These are phyloP conservation scores for Eupleurogrammus muticus DNA, from an alignment of 2,797 vertebrate genomes.

Conservation along the genomic window DNA sequence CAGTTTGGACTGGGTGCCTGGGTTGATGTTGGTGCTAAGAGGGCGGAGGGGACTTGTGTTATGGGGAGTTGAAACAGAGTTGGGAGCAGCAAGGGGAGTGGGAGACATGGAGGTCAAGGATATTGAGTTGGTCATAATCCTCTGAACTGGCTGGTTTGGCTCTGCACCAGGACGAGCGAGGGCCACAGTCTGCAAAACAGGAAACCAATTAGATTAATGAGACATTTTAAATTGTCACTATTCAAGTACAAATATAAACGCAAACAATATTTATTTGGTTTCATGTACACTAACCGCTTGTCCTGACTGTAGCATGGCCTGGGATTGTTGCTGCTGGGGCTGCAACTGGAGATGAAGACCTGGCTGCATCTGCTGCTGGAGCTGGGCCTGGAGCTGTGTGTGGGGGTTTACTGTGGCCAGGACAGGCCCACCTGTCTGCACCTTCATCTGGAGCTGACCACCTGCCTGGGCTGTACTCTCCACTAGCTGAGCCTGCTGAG, in stretches of 20 bases:
- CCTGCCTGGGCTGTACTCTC: conserved; percentile 81
- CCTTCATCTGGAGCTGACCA: conserved; percentile 85
- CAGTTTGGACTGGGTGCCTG: conserved; percentile 87
- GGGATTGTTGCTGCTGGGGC: conserved; percentile 81
- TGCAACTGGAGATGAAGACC: conserved; percentile 88
- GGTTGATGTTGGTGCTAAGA: conserved; percentile 78
- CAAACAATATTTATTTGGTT: not conserved
- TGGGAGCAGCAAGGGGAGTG: conserved; percentile 74
- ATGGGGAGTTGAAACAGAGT: conserved; percentile 76
- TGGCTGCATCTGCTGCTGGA: conserved; percentile 88
- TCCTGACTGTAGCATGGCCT: conserved; percentile 82
- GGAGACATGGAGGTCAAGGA: conserved; percentile 83
- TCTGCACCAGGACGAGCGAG: conserved; percentile 86
- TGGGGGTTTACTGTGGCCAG: conserved; percentile 76
- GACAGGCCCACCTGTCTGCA: conserved; percentile 79
- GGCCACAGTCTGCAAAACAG: conserved; percentile 83
- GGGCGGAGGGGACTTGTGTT: conserved; percentile 83
- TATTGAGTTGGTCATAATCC: conserved; percentile 83
- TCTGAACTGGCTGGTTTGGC: conserved; percentile 84
- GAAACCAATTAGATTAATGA: not conserved
- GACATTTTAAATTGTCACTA: not conserved
- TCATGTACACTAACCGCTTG: conserved; percentile 80
- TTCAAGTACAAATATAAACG: conserved; percentile 9
- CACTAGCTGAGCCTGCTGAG: conserved; percentile 87
- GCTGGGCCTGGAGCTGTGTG: conserved; percentile 85